Conservation (phyloP, 2,113 vertebrate species). For the Gymnobelideus leadbeateri region DNA sequence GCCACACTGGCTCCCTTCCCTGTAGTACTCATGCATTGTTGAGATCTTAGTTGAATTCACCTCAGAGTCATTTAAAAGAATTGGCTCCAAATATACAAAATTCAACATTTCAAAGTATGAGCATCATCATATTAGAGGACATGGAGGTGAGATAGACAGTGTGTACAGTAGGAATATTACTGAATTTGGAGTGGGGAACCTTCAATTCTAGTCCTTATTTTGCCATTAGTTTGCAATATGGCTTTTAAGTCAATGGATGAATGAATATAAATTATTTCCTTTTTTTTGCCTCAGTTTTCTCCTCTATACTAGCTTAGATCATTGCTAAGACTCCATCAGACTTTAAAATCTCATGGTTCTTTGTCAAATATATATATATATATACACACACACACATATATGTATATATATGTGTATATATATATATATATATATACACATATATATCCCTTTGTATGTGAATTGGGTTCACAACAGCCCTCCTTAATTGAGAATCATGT, state of each 20-base stretch:
- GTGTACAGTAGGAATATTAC: background rate
- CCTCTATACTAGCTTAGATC: background rate
- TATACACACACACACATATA: no score
- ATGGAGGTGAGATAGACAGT: background rate
- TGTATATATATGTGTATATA: background rate
- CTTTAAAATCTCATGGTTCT: background rate
- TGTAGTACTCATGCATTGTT: background rate
- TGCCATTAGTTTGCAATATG: background rate
- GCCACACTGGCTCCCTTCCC: background rate
- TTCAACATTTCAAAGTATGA: background rate
- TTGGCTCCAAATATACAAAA: background rate
- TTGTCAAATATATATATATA: background rate
- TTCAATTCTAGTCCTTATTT: background rate
- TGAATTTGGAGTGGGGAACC: background rate
- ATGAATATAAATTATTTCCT: background rate
- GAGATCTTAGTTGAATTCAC: background rate
- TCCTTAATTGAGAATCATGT: background rate
- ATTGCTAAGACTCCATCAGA: background rate
- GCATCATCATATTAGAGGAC: background rate
- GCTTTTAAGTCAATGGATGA: background rate
- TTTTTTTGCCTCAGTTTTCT: background rate
- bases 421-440: background rate
- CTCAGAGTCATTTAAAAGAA: background rate
- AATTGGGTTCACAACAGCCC: background rate
- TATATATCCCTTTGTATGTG: background rate